Conservation (phyloP, 1,140 invertebrate species). For the Trichoplusia ni region DNA sequence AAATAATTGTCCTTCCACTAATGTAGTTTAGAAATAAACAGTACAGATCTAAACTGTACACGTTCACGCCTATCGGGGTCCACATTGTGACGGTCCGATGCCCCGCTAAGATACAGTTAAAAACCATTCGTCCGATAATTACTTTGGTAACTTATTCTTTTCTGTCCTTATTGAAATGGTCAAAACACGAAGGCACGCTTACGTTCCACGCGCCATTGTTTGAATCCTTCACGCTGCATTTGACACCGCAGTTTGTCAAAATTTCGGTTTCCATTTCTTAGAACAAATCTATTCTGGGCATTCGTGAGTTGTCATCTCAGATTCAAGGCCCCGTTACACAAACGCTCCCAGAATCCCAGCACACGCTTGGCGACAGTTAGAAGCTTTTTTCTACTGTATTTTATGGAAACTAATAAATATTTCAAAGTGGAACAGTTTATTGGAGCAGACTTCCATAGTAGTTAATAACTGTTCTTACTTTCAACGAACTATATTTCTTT, state of each 20-base stretch:
- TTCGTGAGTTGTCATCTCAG: slow-evolving; percentile 57
- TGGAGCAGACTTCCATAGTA: slow-evolving; percentile 69
- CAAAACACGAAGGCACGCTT: slow-evolving; percentile 72
- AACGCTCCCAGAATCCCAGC: slow-evolving; percentile 33
- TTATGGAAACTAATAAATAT: slow-evolving; percentile 74
- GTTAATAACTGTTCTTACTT: slow-evolving; percentile 73
- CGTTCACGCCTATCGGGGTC: slow-evolving; percentile 46
- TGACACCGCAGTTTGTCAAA: slow-evolving; percentile 72
- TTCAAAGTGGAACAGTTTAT: slow-evolving; percentile 70
- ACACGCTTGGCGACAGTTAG: slow-evolving; percentile 61
- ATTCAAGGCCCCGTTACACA: slow-evolving; percentile 61
- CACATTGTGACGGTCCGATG: slow-evolving; percentile 49
- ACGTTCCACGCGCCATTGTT: slow-evolving; percentile 58
- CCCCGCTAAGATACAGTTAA: slow-evolving; percentile 71
- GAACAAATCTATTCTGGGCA: slow-evolving; percentile 49
- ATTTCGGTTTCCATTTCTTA: slow-evolving; percentile 72
- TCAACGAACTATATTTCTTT: slow-evolving; percentile 59
- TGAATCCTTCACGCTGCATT: slow-evolving; percentile 48
- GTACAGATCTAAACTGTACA: slow-evolving; percentile 22
- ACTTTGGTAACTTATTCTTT: slow-evolving; percentile 65
- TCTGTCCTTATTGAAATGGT: slow-evolving; percentile 63
- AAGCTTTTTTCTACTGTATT: slow-evolving; percentile 48
- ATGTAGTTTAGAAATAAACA: slow-evolving; percentile 20
- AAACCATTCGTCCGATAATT: slow-evolving; percentile 62
- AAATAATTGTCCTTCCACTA: slow-evolving; percentile 19